Percentiles rank a stretch among this genome's conserved stretches.
Conservation (phyloP, 2,113 vertebrate species). For the Protobothrops flavoviridis region DNA sequence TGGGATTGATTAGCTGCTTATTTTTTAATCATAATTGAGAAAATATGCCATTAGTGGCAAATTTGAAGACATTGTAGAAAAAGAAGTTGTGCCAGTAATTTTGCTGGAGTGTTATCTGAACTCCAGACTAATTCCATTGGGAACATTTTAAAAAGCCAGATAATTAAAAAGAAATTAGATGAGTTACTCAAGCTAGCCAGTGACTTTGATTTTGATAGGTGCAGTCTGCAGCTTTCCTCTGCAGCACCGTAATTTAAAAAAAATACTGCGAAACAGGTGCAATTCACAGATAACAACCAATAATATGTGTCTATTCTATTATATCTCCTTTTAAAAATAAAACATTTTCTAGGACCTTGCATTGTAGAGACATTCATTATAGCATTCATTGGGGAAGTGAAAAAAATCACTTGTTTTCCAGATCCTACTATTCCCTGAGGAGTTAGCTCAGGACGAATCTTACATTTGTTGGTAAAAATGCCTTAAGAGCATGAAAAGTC, state of each 20-base stretch:
- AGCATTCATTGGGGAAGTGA: background rate
- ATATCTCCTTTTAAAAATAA: background rate
- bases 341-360: background rate
- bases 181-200: conserved; percentile 11
- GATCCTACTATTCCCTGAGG: no score
- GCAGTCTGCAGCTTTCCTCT: background rate
- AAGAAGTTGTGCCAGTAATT: conserved; percentile 19
- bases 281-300: background rate
- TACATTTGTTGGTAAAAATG: no score
- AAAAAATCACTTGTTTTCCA: no score
- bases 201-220: background rate
- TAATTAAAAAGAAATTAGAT: conserved; percentile 26
- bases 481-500: no score
- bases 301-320: background rate
- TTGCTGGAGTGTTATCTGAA: conserved; percentile 32
- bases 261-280: background rate
- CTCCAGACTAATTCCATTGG: conserved; percentile 36
- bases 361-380: background rate
- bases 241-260: background rate
- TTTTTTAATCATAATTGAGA: conserved; percentile 2
- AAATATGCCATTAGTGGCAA: background rate
- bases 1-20: background rate
- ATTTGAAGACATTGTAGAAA: conserved; percentile 19
- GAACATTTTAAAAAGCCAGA: background rate
- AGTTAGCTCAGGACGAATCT: no score